phyloP scores from a whole-genome alignment of 2,113 vertebrate species.

The Oncorhynchus kisutch region DNA sequence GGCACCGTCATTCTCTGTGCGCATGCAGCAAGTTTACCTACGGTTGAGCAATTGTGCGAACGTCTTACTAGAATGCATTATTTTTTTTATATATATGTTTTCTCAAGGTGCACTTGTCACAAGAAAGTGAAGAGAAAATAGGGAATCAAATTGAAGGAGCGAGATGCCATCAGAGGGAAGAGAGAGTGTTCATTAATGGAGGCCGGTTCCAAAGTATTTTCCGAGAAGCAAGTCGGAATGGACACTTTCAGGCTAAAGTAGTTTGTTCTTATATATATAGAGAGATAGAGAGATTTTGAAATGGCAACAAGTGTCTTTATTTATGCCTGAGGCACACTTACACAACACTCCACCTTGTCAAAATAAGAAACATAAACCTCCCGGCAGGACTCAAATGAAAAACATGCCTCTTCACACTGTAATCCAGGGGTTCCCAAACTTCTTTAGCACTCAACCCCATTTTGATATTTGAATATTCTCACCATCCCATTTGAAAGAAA shows the following conservation, averaged over 20 bases:
- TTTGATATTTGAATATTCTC: no score
- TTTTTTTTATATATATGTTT: neutral
- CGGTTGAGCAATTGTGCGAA: neutral
- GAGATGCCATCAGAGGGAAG: neutral
- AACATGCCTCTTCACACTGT: no score
- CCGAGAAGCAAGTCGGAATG: constrained; percentile 20
- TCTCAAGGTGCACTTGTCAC: neutral
- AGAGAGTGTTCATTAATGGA: neutral
- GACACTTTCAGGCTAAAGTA: neutral
- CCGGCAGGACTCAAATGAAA: no score
- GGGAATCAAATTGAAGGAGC: neutral
- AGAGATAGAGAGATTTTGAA: neutral
- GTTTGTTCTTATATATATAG: neutral
- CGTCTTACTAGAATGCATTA: constrained; percentile 10
- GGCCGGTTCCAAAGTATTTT: neutral
- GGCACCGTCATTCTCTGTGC: constrained; percentile 14
- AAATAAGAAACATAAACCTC: no score
- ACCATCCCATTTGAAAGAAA: no score
- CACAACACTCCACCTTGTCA: no score
- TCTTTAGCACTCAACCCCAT: no score
- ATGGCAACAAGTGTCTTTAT: neutral
- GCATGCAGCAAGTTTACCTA: constrained; percentile 23
- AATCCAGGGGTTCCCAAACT: no score
- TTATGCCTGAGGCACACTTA: no score
- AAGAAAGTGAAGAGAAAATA: constrained; percentile 2